Base-by-base conservation (phyloP, 1,140 invertebrate species). In the Lordiphosa collinella region DNA sequence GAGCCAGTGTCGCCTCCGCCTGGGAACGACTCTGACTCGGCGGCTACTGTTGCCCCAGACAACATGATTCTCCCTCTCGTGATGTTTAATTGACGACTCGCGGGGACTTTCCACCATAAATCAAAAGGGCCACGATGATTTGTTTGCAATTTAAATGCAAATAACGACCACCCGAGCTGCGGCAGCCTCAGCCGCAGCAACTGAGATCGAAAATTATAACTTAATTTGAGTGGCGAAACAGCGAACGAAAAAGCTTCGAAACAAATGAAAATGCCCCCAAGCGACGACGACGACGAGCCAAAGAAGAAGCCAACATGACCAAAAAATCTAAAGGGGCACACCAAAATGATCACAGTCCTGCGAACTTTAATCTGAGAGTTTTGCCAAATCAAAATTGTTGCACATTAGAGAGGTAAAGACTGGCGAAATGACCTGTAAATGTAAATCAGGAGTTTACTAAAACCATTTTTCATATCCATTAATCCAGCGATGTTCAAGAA, bases 61-160 rank as follows among this genome's bases (percentile, higher is more conserved):
- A 9, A 7, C 34, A 40, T 14, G n/a, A n/a, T 55, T 14, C 62
- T 61, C 37, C 44, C n/a, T 22, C 11, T 13, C 29, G 36, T 46
- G 63, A 47, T 44, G 18, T 82, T 76, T 82, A 84, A 82, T 82
- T 76, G 78, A 63, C 49, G 56, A 46, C 66, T 66, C 31, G 25
- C 35, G 18, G 55, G 12, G 54, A 82, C 61, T 82, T 76, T 82
- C 52, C 76, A 61, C 71, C 52, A 84, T 82, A 82, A 82, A 82
- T 82, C 76, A 82, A 76, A 69, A 72, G 25, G 55, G 48, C 58
- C 37, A 56, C 48, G 48, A 84, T 84, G 78, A 82, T 84, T 82
- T 82, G 78, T 82, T 82, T 69, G 78, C 78, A 82, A 82, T 82
- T 84, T 82, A 82, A 82, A 82, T 82, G 78, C 78, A 82, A 82